Base-by-base conservation (phyloP, 2,888 invertebrate species). In the Sepioteuthis lessoniana region DNA sequence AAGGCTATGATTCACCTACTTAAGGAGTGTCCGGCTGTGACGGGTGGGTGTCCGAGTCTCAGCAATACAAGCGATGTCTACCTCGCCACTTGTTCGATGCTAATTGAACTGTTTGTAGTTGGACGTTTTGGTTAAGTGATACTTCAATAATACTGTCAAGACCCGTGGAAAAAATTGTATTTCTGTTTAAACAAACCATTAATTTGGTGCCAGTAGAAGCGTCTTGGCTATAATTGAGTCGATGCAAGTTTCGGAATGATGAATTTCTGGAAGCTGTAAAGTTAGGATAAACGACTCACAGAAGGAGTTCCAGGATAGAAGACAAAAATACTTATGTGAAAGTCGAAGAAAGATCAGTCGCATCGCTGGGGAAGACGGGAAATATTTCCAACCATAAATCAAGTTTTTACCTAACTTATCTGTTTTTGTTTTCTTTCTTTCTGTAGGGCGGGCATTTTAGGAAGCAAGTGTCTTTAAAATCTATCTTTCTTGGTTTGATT, bases 61-160 rank as follows among this genome's bases (percentile, higher is more conserved):
- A 3, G 76, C 76, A 35, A 35, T 55, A 35, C 16, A 35, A 76
- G 10, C 4, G n/a, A 76, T 76, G n/a, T n/a, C 76, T 35, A 76
- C n/a, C n/a, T 35, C 76, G 3, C 19, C 35, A n/a, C 76, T n/a
- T 16, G 3, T 35, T 13, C 76, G n/a, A 13, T 13, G 76, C 76
- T 76, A 76, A 76, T 76, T 76, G 76, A 76, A n/a, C 76, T 76
- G 76, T 76, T 76, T 76, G n/a, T 76, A n/a, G n/a, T 76, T 35
- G n/a, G 76, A 76, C 76, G 76, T 76, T 76, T 35, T 35, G n/a
- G 76, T 8, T 35, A n/a, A 35, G n/a, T n/a, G 76, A 35, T 76
- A 35, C n/a, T 76, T 35, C n/a, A 76, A 35, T 76, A 76, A 35
- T 76, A 13, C 76, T 76, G 76, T 76, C 76, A 76, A 35, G n/a